These are phyloP conservation scores for Cheumatopsyche charites DNA, from an alignment of 1,140 invertebrate genomes.

Conservation along the genomic window DNA sequence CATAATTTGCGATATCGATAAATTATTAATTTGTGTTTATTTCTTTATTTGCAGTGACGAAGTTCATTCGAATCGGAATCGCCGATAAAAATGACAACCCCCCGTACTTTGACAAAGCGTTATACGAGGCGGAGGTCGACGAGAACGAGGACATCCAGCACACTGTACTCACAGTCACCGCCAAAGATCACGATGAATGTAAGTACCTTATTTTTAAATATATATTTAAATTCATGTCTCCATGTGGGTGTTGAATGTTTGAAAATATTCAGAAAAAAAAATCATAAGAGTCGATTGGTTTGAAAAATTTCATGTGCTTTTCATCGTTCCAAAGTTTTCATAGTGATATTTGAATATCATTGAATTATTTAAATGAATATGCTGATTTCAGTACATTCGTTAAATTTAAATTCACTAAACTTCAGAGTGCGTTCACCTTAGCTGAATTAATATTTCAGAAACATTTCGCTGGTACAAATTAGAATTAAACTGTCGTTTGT, in stretches of 20 bases:
- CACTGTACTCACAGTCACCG: conserved; percentile 94
- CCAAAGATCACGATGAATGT: conserved; percentile 98
- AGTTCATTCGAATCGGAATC: conserved; percentile 90
- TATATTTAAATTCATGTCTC: background rate
- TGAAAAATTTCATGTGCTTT: no score
- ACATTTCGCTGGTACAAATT: no score
- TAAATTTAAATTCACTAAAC: no score
- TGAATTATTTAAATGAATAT: no score
- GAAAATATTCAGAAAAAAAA: no score
- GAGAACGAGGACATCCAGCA: conserved; percentile 98
- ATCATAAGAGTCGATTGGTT: no score
- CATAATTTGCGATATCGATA: background rate
- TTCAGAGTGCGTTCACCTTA: no score
- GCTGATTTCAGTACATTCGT: no score
- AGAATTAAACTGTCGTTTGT: no score
- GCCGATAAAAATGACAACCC: conserved; percentile 98
- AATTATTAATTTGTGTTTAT: background rate
- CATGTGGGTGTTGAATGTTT: background rate
- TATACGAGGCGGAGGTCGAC: conserved; percentile 96
- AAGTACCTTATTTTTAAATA: conserved; percentile 63
- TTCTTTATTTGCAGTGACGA: conserved; percentile 75
- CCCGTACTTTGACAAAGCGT: conserved; percentile 93
- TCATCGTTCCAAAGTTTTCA: no score
- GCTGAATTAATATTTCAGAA: no score
- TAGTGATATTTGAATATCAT: no score